Conservation (phyloP, 2,113 vertebrate species). For the Larimichthys crocea region DNA sequence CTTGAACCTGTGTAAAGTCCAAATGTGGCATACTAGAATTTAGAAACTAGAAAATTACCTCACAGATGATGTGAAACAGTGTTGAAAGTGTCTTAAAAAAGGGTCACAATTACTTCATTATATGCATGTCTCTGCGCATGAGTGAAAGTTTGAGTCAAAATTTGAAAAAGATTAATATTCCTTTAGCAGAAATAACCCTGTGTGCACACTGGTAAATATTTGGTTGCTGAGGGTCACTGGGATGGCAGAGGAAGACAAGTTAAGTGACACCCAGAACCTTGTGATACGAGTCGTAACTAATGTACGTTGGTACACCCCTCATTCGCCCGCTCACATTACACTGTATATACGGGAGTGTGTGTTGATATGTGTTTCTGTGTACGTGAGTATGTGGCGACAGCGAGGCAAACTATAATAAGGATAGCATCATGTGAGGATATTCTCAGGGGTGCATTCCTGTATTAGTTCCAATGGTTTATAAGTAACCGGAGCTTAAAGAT, state of each 20-base stretch:
- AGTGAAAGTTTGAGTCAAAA: neutral
- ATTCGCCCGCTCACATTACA: constrained; percentile 51
- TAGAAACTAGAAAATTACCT: too few relatives aligned
- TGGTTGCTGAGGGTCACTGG: neutral
- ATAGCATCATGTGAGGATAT: constrained; percentile 66
- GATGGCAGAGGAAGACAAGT: constrained; percentile 4
- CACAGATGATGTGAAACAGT: too few relatives aligned
- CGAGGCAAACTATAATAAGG: constrained; percentile 56
- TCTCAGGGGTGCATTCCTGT: constrained; percentile 34
- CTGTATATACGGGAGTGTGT: constrained; percentile 20
- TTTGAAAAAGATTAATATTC: neutral
- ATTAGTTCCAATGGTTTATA: neutral
- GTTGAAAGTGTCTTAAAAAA: too few relatives aligned
- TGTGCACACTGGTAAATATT: neutral
- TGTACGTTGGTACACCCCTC: neutral
- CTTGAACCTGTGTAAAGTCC: too few relatives aligned
- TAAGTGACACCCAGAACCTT: constrained; percentile 36
- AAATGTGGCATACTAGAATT: too few relatives aligned
- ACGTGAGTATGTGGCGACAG: constrained; percentile 20
- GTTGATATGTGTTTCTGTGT: constrained; percentile 10
- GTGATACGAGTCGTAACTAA: constrained; percentile 56
- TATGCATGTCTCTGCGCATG: neutral
- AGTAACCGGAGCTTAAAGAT: neutral
- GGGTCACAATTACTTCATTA: too few relatives aligned
- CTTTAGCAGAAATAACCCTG: neutral